Percentiles rank a stretch among this genome's conserved stretches.
These are phyloP conservation scores for Junonia oenone DNA, from an alignment of 2,888 invertebrate genomes.

Conservation along the genomic window DNA sequence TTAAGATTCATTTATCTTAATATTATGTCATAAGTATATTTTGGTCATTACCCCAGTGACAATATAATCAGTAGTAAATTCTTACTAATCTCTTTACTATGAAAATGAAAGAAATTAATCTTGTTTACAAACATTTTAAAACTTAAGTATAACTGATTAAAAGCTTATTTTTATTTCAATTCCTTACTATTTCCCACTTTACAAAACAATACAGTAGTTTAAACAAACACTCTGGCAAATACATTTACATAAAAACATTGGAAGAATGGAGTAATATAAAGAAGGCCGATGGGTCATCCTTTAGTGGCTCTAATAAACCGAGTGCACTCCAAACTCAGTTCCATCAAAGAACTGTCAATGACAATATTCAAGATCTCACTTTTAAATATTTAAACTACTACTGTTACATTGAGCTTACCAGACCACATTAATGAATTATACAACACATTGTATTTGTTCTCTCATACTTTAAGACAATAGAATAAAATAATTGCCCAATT, in stretches of 20 bases:
- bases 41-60: slow-evolving; percentile 1
- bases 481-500: no score
- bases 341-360: background rate
- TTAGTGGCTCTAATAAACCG: background rate
- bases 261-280: background rate
- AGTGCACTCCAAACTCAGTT: background rate
- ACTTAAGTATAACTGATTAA: background rate
- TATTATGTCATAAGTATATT: slow-evolving; percentile 13
- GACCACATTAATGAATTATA: background rate
- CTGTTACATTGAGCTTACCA: background rate
- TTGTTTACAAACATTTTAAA: background rate
- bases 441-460: background rate
- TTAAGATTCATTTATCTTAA: slow-evolving; percentile 8
- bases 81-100: background rate
- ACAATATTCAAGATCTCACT: background rate
- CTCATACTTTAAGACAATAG: background rate
- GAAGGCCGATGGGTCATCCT: background rate
- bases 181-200: background rate
- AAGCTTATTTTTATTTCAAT: background rate
- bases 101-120: background rate
- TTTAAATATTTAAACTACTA: background rate
- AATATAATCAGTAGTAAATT: background rate
- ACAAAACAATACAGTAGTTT: background rate
- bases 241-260: background rate
- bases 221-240: background rate